Base-by-base conservation (phyloP, 2,888 invertebrate genomes). In the Drosophila nigricruria region DNA sequence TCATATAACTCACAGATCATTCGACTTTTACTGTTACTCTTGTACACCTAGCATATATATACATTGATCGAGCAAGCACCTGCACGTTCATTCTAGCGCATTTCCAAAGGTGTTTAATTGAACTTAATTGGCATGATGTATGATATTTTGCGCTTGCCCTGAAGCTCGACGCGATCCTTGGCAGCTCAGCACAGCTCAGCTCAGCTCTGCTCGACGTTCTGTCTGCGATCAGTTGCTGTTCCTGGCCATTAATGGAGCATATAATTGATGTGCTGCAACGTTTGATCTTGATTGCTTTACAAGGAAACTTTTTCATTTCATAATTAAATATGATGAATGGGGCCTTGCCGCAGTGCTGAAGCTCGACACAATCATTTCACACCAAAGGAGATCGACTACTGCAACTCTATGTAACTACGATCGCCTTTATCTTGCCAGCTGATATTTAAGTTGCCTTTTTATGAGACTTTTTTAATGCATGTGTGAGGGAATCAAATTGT, bases 321-420 rank as follows among this genome's bases (percentile, higher is more conserved):
- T 49, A 49, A 49, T 49, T 49, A 49, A 49, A 49, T 49, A 49
- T 49, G 49, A 49, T 49, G 49, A 49, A 49, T 32, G 49, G 18
- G 45, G 0, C 25, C 14, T 14, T 43, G 43, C 43, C 43, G 43
- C 20, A 14, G 9, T 23, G 16, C 25, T 45, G n/a, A 45, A 10
- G 45, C 27, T 5, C n/a, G 9, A 47, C 49, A 12, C 27, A 18
- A 2, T 27, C 49, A 18, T 18, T 49, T 49, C 27, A 49, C 49
- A 27, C 27, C 27, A 5, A 27, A 27, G 27, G 1, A 27, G n/a
- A n/a, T n/a, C n/a, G n/a, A n/a, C n/a, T n/a, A n/a, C n/a, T n/a
- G n/a, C n/a, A n/a, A n/a, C n/a, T n/a, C 45, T 25, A 25, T 23
- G 23, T 43, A 45, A 25, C 8, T 3, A n/a, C n/a, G 45, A 27